A percentile compares a stretch with the other conserved stretches of the same genome.
Evolutionary conservation across 1,140 invertebrate genomes (phyloP).

Genomic region (Diorhabda elongata): DNA sequence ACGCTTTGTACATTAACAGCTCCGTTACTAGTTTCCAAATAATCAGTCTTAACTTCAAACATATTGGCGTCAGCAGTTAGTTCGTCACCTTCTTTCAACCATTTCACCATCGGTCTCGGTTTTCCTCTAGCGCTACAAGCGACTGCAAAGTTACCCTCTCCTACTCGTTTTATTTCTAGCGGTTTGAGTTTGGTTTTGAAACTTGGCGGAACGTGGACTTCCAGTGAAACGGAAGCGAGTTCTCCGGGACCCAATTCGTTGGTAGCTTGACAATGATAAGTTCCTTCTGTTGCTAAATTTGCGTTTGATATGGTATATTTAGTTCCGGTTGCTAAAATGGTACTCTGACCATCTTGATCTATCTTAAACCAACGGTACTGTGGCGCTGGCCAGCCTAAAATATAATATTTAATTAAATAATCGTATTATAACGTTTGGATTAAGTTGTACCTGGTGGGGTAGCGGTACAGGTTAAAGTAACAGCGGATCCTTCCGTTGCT

Average conservation of each 20-base stretch:
- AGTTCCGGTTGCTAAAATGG: constrained; percentile 67
- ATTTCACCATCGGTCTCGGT: constrained; percentile 75
- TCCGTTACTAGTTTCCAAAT: constrained; percentile 67
- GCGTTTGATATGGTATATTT: constrained; percentile 82
- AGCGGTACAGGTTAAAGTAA: constrained; percentile 81
- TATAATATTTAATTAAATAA: background rate
- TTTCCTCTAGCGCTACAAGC: constrained; percentile 83
- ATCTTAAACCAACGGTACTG: constrained; percentile 83
- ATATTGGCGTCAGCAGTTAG: constrained; percentile 68
- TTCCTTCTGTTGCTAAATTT: constrained; percentile 78
- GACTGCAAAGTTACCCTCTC: constrained; percentile 74
- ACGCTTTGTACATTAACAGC: constrained; percentile 81
- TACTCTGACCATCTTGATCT: constrained; percentile 57
- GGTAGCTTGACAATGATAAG: constrained; percentile 82
- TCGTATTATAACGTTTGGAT: background rate
- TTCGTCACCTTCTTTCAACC: constrained; percentile 82
- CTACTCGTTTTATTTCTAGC: constrained; percentile 73
- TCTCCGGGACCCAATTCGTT: constrained; percentile 85
- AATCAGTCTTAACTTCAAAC: constrained; percentile 75
- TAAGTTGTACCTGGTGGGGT: constrained; percentile 58
- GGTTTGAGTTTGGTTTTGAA: constrained; percentile 80
- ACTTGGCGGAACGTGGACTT: constrained; percentile 81
- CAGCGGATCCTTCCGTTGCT: constrained; percentile 75
- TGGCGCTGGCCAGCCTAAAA: constrained; percentile 78
- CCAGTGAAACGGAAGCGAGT: constrained; percentile 73